These are phyloP conservation scores for Aulostomus chinensis DNA, from an alignment of 2,797 vertebrate species.

Conservation along the genomic window DNA sequence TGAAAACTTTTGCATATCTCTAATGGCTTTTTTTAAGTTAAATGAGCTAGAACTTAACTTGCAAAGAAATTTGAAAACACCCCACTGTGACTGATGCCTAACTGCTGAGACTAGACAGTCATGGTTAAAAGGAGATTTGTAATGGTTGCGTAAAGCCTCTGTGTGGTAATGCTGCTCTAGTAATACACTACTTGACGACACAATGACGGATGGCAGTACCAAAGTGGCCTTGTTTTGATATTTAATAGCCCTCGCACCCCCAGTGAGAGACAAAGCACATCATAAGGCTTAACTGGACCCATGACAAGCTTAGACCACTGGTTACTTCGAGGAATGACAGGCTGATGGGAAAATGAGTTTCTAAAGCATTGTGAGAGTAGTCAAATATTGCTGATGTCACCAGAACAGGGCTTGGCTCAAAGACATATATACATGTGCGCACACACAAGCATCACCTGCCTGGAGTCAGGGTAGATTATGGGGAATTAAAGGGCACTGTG, in stretches of 20 bases:
- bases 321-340: conserved; percentile 50
- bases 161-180: conserved; percentile 11
- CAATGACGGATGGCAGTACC: conserved; percentile 41
- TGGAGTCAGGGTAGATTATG: conserved; percentile 78
- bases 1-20: neutral
- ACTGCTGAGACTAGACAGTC: neutral
- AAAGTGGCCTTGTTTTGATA: conserved; percentile 61
- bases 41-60: neutral
- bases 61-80: neutral
- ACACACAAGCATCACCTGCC: conserved; percentile 71
- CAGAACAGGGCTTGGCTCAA: conserved; percentile 18
- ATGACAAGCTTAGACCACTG: conserved; percentile 49
- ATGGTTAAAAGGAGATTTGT: conserved; percentile 9
- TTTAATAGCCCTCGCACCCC: conserved; percentile 47
- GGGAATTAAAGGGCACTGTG: conserved; percentile 71
- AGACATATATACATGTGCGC: neutral
- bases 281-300: conserved; percentile 51
- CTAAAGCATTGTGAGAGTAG: conserved; percentile 35
- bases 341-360: conserved; percentile 65
- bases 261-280: conserved; percentile 49
- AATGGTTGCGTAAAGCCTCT: neutral
- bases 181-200: conserved; percentile 32
- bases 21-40: neutral
- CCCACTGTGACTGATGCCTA: neutral
- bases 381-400: conserved; percentile 48